Evolutionary conservation across 2,797 vertebrate species (phyloP), one percentile per base, ranked within the genome.

Genomic region (Fratercula arctica): DNA sequence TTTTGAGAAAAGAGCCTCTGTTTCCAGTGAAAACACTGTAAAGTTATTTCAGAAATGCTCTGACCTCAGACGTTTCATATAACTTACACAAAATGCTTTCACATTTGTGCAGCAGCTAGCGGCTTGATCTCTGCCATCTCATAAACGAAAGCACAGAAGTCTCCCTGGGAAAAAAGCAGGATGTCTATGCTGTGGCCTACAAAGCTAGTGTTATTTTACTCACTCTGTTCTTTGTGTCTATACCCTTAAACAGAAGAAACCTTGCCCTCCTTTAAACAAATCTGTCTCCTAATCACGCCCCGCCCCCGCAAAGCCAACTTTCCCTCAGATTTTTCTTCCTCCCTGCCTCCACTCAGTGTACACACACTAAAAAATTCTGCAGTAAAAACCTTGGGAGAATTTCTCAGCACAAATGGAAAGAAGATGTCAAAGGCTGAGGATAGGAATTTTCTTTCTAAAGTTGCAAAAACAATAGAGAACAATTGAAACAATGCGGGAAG

Each of bases 11-110:
- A 94, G 88, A 94, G 48, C 93, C 90, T 96, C 90, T 96, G 80
- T 93, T 96, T 87, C 88, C 93, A 97, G 89, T 97, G 91, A 96
- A 96, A 96, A 96, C 92, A 82, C 56, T 91, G 78, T 84, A 83
- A 94, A 96, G 80, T 92, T 85, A 93, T 95, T 96, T 95, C 89
- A 96, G 93, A 94, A 97, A 96, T 96, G 80, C 67, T 96, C 92
- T 97, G 89, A 95, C 89, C 89, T 95, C 92, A 94, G 74, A 93
- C 67, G 14, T 94, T 89, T 85, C 93, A 67, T 90, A 39, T 85
- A 87, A 94, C 78, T 82, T 89, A 72, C 81, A 95, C 78, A 89
- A 93, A 96, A 95, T 95, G 67, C 93, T 96, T 97, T 97, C 76
- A 91, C 94, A 86, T 90, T 94, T 67, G 54, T 94, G 90, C 67